Evolutionary conservation across 2,888 invertebrate species (phyloP), one percentile per base, ranked within the genome.

Genomic region (Rhodophaea formosa): DNA sequence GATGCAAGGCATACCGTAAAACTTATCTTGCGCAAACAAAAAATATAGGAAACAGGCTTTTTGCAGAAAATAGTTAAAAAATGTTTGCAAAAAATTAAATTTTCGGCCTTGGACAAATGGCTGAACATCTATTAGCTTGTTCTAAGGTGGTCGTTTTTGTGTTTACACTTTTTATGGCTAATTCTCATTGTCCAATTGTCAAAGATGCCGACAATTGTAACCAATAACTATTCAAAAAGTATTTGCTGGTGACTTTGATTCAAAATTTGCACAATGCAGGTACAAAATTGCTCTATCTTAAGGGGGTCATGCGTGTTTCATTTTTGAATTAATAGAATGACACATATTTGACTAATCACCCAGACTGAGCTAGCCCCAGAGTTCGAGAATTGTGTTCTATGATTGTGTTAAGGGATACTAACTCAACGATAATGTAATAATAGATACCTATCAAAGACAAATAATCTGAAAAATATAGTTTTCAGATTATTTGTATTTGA

Each of bases 11-110:
- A 65, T 67, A 60, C 64, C 65, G 55, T 63, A 74, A 73, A 67
- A 74, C 74, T 73, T 67, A 68, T 66, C 63, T 82, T 84, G 80
- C 75, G 75, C 83, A 85, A 86, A 82, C 73, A 69, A 71, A 64
- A 70, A 76, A 75, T 70, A 66, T 67, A 64, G 61, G 66, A 73
- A 78, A 82, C 79, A 81, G 82, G 71, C 65, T 85, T 86, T 86
- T 88, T 86, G 86, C 86, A 84, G 42, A 51, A 60, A 69, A 75
- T 72, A 65, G 67, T 75, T 77, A 80, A 82, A 84, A 82, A 78
- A 74, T 70, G 55, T 68, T 69, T 67, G 81, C 82, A 79, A 84
- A 85, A 86, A 85, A 81, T 66, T 68, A 64, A 59, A 62, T 62
- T 64, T 63, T 68, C 64, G 70, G 66, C 76, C 75, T 72, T 68